A percentile compares a stretch with the other conserved stretches of the same genome.
phyloP scores from a whole-genome alignment of 2,888 invertebrate genomes.

The Aethes cnicana region DNA sequence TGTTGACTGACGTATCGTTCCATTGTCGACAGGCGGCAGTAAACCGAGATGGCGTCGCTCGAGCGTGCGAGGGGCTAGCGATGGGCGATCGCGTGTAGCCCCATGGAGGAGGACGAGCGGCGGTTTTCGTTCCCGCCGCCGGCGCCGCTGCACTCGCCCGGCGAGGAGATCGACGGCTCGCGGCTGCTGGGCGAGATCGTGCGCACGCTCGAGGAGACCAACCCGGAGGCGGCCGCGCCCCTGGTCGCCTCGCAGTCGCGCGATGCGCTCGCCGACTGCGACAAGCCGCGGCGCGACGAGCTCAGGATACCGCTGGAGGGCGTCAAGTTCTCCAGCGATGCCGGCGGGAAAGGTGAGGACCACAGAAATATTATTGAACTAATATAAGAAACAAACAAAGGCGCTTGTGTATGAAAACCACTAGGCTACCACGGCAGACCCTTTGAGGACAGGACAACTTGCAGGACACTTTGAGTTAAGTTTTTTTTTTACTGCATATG shows the following conservation, averaged over 20 bases:
- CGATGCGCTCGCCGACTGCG: conserved; percentile 60
- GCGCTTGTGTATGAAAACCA: no score
- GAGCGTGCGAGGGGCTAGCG: conserved; percentile 51
- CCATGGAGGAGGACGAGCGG: conserved; percentile 79
- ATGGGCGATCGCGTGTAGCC: conserved; percentile 68
- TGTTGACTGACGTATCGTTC: conserved; percentile 13
- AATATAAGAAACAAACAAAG: no score
- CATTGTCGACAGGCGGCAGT: conserved; percentile 67
- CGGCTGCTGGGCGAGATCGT: conserved; percentile 77
- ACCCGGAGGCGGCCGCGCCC: conserved; percentile 75
- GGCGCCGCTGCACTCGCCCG: conserved; percentile 79
- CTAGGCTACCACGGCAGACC: no score
- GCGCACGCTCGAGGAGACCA: conserved; percentile 74
- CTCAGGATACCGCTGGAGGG: conserved; percentile 74
- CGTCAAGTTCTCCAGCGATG: conserved; percentile 69
- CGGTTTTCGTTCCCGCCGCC: conserved; percentile 79
- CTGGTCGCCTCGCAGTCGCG: conserved; percentile 74
- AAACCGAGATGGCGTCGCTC: conserved; percentile 62
- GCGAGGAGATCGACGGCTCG: conserved; percentile 80
- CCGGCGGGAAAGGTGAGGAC: conserved; percentile 37
- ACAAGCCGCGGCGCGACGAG: conserved; percentile 68
- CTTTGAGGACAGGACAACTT: no score
- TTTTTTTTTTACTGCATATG: no score
- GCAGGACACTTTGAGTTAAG: not conserved
- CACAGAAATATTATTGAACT: not conserved